Base-by-base conservation (phyloP, 2,113 vertebrate species). In the Actenoides hombroni region DNA sequence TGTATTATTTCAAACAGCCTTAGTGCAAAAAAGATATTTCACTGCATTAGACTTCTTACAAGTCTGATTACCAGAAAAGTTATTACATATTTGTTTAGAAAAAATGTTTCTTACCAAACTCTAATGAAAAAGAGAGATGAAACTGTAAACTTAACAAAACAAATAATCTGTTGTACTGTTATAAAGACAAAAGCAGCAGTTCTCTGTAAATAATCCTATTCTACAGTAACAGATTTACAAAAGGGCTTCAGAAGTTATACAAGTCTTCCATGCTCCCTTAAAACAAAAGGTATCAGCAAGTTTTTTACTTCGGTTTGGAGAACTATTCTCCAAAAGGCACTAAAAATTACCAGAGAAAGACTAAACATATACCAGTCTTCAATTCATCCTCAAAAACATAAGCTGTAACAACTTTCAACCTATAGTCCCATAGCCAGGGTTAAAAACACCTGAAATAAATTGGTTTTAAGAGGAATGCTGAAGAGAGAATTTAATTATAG, bases 171-270 rank as follows among this genome's bases (percentile, higher is more conserved):
- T 46, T 94, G 80, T 94, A 39, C 29, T 86, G 54, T 88, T 39
- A 76, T 35, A 86, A 84, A 94, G 86, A 94, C 86, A 95, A 93
- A 94, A 96, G 70, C 84, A 78, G 65, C 60, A 91, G 65, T 78
- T 88, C 83, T 92, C 86, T 96, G 53, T 91, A 95, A 95, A 96
- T 93, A 96, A 96, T 92, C 83, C 95, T 79, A 69, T 68, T 89
- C 90, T 86, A 79, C 75, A 97, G 96, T 68, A 97, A 67, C 86
- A 83, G 49, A 95, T 63, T 96, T 96, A 90, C 78, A 84, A 35
- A 95, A 91, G 80, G 74, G 92, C 94, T 96, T 96, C 88, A 76
- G 80, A 83, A 95, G 67, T 95, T 87, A 94, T 35, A 92, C 81
- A 94, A 96, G 86, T 83, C 77, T 83, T 49, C 31, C 13, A 0